Evolutionary conservation across 2,888 invertebrate genomes (phyloP).

Genomic region (Euzophera pinguis): DNA sequence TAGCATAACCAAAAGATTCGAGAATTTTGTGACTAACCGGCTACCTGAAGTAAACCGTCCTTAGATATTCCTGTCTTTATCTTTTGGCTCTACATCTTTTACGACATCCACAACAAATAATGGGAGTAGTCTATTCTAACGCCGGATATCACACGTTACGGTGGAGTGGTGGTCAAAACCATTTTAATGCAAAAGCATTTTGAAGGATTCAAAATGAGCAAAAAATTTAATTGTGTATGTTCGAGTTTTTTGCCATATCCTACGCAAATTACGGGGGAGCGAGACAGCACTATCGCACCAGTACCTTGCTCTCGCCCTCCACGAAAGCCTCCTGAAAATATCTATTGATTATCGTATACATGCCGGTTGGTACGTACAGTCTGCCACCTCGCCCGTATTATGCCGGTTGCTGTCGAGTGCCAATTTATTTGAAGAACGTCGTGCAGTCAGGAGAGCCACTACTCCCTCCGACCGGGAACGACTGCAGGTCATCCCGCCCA

Average conservation of each 20-base stretch:
- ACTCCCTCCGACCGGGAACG: conserved; percentile 31
- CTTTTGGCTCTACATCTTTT: too few relatives aligned
- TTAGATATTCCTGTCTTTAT: too few relatives aligned
- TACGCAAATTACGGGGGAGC: conserved; percentile 64
- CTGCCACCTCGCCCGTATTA: conserved; percentile 63
- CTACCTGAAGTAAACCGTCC: too few relatives aligned
- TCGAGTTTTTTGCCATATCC: conserved; percentile 44
- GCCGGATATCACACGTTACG: neutral
- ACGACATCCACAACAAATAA: too few relatives aligned
- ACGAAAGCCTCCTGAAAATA: conserved; percentile 79
- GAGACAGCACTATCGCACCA: conserved; percentile 53
- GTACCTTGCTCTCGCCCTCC: conserved; percentile 54
- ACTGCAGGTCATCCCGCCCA: conserved; percentile 41
- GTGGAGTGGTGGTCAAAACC: neutral
- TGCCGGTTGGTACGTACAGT: conserved; percentile 62
- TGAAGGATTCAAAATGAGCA: neutral
- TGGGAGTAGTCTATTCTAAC: too few relatives aligned
- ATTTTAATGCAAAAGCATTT: neutral
- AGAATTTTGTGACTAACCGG: too few relatives aligned
- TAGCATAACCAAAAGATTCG: too few relatives aligned
- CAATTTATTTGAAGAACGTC: conserved; percentile 75
- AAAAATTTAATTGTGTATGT: conserved; percentile 18
- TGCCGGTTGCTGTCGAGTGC: conserved; percentile 64
- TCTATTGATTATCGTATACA: conserved; percentile 78
- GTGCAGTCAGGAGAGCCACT: conserved; percentile 26